These are phyloP conservation scores for Mustelus asterias DNA, from an alignment of 2,113 vertebrate genomes.

Conservation along the genomic window DNA sequence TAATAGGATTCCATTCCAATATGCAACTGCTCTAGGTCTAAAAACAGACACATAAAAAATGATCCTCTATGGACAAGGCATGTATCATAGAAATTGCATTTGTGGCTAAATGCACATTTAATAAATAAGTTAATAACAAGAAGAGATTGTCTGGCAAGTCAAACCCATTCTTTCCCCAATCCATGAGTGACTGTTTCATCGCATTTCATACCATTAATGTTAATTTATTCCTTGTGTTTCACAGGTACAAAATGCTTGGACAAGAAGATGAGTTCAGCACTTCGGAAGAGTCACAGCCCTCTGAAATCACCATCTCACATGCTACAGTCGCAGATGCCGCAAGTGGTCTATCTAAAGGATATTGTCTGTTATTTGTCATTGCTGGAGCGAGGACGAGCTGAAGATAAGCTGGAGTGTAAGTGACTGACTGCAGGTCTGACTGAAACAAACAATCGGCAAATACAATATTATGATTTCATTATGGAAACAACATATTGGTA, in stretches of 20 bases:
- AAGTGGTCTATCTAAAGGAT: conserved; percentile 83
- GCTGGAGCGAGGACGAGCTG: conserved; percentile 79
- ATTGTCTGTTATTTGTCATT: conserved; percentile 91
- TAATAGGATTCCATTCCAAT: neutral
- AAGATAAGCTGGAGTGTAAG: conserved; percentile 93
- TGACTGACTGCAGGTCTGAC: conserved; percentile 40
- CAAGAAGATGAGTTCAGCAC: conserved; percentile 54
- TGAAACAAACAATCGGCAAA: neutral
- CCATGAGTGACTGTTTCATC: neutral
- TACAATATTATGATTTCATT: neutral
- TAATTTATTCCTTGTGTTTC: conserved; percentile 1
- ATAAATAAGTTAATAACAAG: neutral
- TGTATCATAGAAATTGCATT: neutral
- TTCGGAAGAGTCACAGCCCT: conserved; percentile 59
- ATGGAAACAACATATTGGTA: neutral
- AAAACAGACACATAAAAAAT: neutral
- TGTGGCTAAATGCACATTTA: neutral
- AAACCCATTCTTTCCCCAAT: neutral
- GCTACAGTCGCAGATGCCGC: conserved; percentile 46
- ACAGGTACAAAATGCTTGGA: conserved; percentile 57
- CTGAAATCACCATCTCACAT: conserved; percentile 46
- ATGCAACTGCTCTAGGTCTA: neutral
- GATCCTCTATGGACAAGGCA: neutral
- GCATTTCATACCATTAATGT: neutral
- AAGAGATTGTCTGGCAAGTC: neutral